Percentiles rank a stretch among this genome's conserved stretches.
These are phyloP conservation scores for Pyrochroa serraticornis DNA, from an alignment of 2,888 invertebrate species.

Conservation along the genomic window DNA sequence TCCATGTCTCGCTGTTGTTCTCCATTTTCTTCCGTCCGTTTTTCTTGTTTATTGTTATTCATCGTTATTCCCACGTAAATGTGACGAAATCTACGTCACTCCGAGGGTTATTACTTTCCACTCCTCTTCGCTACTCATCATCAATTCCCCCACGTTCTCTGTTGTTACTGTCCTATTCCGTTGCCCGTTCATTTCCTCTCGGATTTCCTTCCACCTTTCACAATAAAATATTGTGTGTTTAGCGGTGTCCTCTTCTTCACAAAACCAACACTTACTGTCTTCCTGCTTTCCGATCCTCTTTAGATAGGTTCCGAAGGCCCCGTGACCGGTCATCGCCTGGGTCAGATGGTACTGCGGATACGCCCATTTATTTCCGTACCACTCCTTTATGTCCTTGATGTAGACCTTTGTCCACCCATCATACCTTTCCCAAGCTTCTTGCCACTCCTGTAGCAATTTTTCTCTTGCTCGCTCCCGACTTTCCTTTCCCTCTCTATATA, in stretches of 20 bases:
- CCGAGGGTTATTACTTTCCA: no score
- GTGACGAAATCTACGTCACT: no score
- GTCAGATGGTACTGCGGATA: constrained; percentile 3
- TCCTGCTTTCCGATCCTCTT: constrained; percentile 9
- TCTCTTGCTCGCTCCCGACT: background rate
- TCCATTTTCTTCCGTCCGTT: no score
- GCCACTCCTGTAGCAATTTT: constrained; percentile 13
- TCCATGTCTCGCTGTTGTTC: no score
- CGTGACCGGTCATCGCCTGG: constrained; percentile 9
- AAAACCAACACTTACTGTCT: constrained; percentile 4
- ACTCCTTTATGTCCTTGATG: no score
- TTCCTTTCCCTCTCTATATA: background rate
- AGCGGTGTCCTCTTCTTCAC: constrained; percentile 8
- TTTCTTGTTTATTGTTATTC: no score
- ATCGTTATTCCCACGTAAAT: no score
- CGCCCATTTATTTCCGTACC: no score
- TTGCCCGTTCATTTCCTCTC: background rate
- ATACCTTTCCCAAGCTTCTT: constrained; percentile 16
- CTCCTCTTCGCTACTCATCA: no score
- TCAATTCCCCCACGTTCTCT: no score
- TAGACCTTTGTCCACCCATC: background rate
- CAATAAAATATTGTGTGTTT: constrained; percentile 6
- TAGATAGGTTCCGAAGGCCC: constrained; percentile 7
- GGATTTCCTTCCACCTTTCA: background rate
- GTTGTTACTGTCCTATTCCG: no score